Evolutionary conservation across 2,888 invertebrate genomes (phyloP), one percentile per base, ranked within the genome.

Genomic region (Unio delphinus): DNA sequence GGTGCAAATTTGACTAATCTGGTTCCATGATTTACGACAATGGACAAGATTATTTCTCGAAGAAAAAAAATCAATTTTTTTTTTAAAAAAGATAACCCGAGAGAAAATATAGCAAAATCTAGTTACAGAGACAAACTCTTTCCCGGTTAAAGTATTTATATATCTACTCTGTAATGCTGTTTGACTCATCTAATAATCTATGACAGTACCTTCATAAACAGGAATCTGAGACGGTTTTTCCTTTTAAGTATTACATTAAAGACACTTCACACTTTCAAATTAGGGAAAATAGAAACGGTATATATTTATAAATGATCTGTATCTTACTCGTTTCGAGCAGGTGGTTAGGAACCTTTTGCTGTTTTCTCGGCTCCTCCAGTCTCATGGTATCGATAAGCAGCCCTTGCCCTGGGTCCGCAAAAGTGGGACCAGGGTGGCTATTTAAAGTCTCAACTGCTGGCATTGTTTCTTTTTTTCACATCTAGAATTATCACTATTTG

Each of bases 321-420:
- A 72, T 63, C 79, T 77, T 75, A 86, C 86, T 85, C 76, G 86
- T 85, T 68, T 85, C 84, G 58, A 86, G 67, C 6, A 85, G 72
- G 77, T 85, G 85, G 68, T 86, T 85, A n/a, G 86, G 85, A 60
- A 84, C 82, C 61, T 77, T 76, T 61, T 78, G 74, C 20, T 73
- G 71, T 76, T 86, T 84, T 62, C 79, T 76, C 4, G 87, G 83
- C 72, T 88, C 88, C 34, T 87, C 86, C 30, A 86, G 72, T 73
- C 87, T 81, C 80, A 86, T 82, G 3, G 83, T 86, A 64, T 86
- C 85, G n/a, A 87, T 76, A 55, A 87, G 71, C 30, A 83, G 70
- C 20, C 79, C 80, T 26, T 75, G 67, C 59, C 67, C 70, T 61
- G 72, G 74, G 26, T 65, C 67, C 23, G 70, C 69, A 20, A 70